Evolutionary conservation across 2,888 invertebrate genomes (phyloP).

Genomic region (Linnaemya vulpina): DNA sequence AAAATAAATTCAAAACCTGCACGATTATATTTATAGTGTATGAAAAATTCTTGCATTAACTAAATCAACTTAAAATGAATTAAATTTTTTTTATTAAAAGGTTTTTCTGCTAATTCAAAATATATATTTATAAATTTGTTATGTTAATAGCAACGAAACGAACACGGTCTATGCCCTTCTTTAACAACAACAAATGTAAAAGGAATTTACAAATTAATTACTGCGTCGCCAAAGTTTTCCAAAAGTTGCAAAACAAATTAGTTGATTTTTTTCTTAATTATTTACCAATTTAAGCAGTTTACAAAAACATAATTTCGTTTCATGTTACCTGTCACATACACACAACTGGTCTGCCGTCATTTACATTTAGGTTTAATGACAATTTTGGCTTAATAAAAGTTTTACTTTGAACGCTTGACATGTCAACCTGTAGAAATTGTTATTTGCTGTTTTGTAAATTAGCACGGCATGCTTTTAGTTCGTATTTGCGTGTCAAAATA

Average conservation of each 20-base stretch:
- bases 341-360: conserved; percentile 1
- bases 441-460: conserved; percentile 1
- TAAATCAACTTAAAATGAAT: no score
- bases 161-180: no score
- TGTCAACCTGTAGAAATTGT: conserved; percentile 37
- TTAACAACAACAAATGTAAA: no score
- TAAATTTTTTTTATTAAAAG: no score
- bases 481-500: conserved; percentile 64
- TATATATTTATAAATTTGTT: no score
- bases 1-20: no score
- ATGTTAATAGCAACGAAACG: no score
- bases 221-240: neutral
- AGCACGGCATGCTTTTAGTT: conserved; percentile 49
- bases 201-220: no score
- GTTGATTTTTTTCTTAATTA: conserved; percentile 44
- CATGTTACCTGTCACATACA: conserved; percentile 18
- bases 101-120: no score
- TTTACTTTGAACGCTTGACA: conserved; percentile 28
- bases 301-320: neutral
- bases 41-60: no score
- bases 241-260: neutral
- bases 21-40: no score
- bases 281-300: conserved; percentile 6
- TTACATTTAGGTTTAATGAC: conserved; percentile 39
- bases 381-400: conserved; percentile 47